These are phyloP conservation scores for Neuroscelio doddi DNA, from an alignment of 2,888 invertebrate species.

Conservation along the genomic window DNA sequence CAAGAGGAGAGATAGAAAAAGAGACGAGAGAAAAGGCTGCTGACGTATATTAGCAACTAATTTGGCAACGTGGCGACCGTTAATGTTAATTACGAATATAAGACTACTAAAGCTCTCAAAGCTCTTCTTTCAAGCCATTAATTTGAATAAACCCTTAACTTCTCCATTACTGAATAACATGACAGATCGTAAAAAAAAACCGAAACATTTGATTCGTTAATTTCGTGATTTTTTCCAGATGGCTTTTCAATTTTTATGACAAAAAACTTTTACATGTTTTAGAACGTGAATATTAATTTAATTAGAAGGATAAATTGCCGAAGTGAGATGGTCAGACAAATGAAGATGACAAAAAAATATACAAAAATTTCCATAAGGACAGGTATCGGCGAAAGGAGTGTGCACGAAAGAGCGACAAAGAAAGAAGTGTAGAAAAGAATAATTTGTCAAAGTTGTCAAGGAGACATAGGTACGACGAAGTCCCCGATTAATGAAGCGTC, in stretches of 20 bases:
- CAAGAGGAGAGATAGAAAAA: conserved; percentile 45
- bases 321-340: too few relatives aligned
- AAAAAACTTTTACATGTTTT: too few relatives aligned
- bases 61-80: conserved; percentile 69
- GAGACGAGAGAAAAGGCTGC: conserved; percentile 45
- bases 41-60: conserved; percentile 65
- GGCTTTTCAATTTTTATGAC: too few relatives aligned
- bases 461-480: conserved; percentile 56
- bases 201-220: too few relatives aligned
- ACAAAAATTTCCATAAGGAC: too few relatives aligned
- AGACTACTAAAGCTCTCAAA: conserved; percentile 55
- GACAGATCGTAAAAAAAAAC: too few relatives aligned
- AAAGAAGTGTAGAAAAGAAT: conserved; percentile 51
- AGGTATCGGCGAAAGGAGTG: background rate
- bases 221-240: too few relatives aligned
- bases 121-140: conserved; percentile 38
- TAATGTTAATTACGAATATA: conserved; percentile 70
- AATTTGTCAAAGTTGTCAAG: conserved; percentile 69
- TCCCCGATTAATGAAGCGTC: conserved; percentile 68
- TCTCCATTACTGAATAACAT: too few relatives aligned
- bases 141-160: conserved; percentile 37
- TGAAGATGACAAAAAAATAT: too few relatives aligned
- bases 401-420: conserved; percentile 16
- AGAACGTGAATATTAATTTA: too few relatives aligned
- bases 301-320: too few relatives aligned